phyloP scores from a whole-genome alignment of 2,113 vertebrate genomes.

The Chamaea fasciata region DNA sequence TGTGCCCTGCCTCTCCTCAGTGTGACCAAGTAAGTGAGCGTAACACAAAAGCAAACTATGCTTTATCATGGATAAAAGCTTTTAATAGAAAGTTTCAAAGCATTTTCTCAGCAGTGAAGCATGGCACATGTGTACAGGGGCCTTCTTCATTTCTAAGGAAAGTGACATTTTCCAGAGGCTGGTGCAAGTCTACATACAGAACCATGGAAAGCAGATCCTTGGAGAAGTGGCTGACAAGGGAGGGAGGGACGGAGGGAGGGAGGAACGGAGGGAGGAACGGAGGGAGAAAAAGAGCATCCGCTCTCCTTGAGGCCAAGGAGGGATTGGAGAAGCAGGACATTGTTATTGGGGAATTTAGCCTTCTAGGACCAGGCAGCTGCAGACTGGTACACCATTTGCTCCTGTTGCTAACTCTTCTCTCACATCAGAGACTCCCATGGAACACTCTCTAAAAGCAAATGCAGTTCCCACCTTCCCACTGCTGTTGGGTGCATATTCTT shows the following conservation, averaged over 20 bases:
- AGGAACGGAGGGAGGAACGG: background rate
- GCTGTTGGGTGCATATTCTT: accelerated
- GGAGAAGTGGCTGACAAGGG: background rate
- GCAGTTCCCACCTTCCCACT: background rate
- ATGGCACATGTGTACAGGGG: accelerated
- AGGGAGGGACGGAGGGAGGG: background rate
- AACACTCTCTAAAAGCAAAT: background rate
- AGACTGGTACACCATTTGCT: background rate
- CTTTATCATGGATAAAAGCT: background rate
- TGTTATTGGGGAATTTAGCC: background rate
- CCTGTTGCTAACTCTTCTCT: background rate
- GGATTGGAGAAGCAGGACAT: accelerated
- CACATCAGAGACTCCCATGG: background rate
- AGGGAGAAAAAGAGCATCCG: accelerated
- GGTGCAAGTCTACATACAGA: background rate
- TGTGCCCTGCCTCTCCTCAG: background rate
- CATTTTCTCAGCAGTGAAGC: background rate
- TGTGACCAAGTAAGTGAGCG: too few relatives aligned
- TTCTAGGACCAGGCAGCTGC: background rate
- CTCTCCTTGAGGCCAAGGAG: background rate
- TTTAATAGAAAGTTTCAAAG: background rate
- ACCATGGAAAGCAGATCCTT: background rate
- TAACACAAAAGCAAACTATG: background rate
- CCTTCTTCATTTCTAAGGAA: background rate
- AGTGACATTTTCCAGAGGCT: background rate